Conservation (phyloP, 2,797 vertebrate species). For the Ficedula albicollis region DNA sequence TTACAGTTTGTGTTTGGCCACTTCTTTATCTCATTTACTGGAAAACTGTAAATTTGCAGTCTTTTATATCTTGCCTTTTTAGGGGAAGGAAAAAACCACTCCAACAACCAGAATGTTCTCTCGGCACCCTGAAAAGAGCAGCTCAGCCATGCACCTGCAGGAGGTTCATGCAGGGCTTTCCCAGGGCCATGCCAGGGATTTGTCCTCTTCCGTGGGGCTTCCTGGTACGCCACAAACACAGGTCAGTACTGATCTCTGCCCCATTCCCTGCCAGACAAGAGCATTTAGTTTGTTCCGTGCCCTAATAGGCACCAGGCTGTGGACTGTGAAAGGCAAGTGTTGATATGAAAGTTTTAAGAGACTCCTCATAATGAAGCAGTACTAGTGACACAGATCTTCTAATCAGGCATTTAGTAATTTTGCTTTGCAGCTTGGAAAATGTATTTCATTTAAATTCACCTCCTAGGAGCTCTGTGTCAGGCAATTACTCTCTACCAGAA, state of each 20-base stretch:
- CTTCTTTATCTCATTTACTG: not conserved
- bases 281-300: not conserved
- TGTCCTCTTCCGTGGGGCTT: not conserved
- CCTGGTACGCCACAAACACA: not conserved
- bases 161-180: not conserved
- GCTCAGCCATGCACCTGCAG: not conserved
- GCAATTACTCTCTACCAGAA: conserved; percentile 76
- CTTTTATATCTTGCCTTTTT: not conserved
- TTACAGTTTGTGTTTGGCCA: not conserved
- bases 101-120: not conserved
- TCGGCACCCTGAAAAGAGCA: not conserved
- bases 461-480: conserved; percentile 72
- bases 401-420: conserved; percentile 79
- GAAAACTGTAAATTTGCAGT: not conserved
- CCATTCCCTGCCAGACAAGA: not conserved
- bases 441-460: conserved; percentile 78
- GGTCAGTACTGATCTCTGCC: not conserved
- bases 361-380: conserved; percentile 59
- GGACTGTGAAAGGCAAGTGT: conserved; percentile 45
- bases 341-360: conserved; percentile 60
- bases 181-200: not conserved
- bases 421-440: conserved; percentile 73
- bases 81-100: not conserved
- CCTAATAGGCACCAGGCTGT: conserved; percentile 17
- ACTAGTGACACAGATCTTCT: conserved; percentile 70